A percentile compares a stretch with the other conserved stretches of the same genome.
phyloP scores from a whole-genome alignment of 2,113 vertebrate genomes.

The Zapus hudsonius region DNA sequence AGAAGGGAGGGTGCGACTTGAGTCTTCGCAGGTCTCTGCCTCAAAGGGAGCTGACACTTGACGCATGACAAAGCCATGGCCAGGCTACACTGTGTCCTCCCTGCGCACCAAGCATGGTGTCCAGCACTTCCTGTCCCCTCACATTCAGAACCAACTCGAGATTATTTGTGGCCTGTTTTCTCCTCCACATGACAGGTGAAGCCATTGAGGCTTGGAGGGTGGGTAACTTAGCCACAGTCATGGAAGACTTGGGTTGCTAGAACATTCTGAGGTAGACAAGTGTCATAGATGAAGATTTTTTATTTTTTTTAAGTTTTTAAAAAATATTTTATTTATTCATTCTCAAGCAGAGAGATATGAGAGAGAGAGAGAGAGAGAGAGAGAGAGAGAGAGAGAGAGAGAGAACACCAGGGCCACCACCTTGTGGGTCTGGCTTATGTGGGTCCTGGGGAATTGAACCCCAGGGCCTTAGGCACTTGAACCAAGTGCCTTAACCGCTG shows the following conservation, averaged over 20 bases:
- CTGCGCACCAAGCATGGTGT: fast-evolving
- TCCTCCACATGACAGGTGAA: not conserved
- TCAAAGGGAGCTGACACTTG: fast-evolving
- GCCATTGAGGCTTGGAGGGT: not conserved
- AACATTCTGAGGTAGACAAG: not conserved
- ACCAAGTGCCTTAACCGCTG: no score
- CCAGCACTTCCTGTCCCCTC: no score
- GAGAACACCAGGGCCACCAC: no score
- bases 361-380: no score
- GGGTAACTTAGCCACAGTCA: fast-evolving
- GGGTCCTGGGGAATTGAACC: no score
- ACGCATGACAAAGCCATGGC: fast-evolving
- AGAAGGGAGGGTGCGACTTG: not conserved
- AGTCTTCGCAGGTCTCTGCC: not conserved
- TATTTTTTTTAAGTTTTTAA: no score
- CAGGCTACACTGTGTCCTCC: fast-evolving
- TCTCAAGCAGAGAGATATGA: no score
- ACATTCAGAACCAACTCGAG: not conserved
- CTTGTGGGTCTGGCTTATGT: no score
- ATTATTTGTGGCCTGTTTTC: not conserved
- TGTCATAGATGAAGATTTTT: not conserved
- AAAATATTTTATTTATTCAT: no score
- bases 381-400: no score
- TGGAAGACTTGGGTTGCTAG: not conserved
- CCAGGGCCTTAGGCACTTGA: no score